Percentiles rank a stretch among this genome's conserved stretches.
Conservation (phyloP, 2,797 vertebrate genomes). For the Lerista edwardsae region DNA sequence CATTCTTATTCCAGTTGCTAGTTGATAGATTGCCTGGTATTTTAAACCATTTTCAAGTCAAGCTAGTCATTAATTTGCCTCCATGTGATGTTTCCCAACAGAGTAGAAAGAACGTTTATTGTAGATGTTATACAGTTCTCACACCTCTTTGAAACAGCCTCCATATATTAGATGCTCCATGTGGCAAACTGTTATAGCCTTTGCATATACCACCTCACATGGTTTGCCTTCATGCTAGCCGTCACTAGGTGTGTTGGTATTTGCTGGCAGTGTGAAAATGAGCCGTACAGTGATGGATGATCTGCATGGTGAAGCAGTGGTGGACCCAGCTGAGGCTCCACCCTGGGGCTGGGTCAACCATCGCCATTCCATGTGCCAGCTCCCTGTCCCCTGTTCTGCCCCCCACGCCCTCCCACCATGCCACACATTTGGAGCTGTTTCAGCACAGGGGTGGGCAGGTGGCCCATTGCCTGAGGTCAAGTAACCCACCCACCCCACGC, state of each 20-base stretch:
- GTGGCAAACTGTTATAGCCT: neutral
- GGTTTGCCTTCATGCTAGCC: neutral
- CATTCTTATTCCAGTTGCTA: neutral
- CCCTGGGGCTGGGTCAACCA: no score
- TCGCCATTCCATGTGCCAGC: no score
- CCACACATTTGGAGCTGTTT: no score
- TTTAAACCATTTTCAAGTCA: neutral
- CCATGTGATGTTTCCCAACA: neutral
- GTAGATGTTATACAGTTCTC: neutral
- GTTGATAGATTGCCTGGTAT: neutral
- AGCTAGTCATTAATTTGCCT: neutral
- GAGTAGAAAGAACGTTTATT: neutral
- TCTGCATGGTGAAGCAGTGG: neutral
- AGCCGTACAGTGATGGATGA: neutral
- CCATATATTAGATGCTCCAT: neutral
- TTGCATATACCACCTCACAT: no score
- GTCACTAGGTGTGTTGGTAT: neutral
- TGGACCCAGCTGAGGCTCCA: no score
- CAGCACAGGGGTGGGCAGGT: no score
- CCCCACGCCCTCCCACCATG: no score
- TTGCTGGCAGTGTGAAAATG: neutral
- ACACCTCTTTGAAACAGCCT: neutral
- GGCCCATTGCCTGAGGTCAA: no score
- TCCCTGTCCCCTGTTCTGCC: no score
- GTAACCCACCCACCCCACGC: no score